Evolutionary conservation across 2,113 vertebrate species (phyloP), one percentile per base, ranked within the genome.

Genomic region (Pelusios castaneus): DNA sequence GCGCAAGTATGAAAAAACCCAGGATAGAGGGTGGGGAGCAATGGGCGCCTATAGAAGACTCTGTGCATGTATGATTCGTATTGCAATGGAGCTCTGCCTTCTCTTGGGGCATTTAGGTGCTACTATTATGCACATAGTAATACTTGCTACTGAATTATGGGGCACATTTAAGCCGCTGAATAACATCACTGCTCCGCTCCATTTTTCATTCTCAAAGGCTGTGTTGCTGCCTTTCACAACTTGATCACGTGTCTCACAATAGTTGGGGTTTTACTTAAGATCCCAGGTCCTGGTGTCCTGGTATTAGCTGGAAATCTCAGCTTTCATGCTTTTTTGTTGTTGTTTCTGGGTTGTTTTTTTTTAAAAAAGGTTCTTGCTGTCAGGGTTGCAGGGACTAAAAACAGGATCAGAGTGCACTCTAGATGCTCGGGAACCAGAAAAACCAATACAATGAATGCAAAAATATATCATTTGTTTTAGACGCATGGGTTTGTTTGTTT

Each of bases 251-350:
- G 13, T 91, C 25, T 76, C 3, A 1, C 31, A 73, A 38, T 52
- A 3, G 43, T 80, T 51, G 5, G 27, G 54, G 19, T 67, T 89
- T 89, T 55, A 47, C 43, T 25, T 76, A 77, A 76, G 7, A 47
- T 19, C 83, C 51, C 51, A 47, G 17, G 8, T 87, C 41, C 55
- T 82, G n/a, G 27, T 89, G 27, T 17, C 0, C 0, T 10, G 80
- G 77, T 91, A 87, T 90, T 82, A 87, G 85, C 52, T 2, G 79
- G 24, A 90, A 94, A 6, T 34, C 76, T 85, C 52, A 87, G 13
- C n/a, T 38, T 38, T 70, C 34, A 19, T 19, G 2, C 6, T 47
- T 52, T 52, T 52, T 52, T 4, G 4, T 73, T 47, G 47, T 47
- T 47, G 6, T 47, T 6, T 47, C 10, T 47, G 6, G 47, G 6